Evolutionary conservation across 2,797 vertebrate species (phyloP).

Genomic region (Paedocypris micromegethes): DNA sequence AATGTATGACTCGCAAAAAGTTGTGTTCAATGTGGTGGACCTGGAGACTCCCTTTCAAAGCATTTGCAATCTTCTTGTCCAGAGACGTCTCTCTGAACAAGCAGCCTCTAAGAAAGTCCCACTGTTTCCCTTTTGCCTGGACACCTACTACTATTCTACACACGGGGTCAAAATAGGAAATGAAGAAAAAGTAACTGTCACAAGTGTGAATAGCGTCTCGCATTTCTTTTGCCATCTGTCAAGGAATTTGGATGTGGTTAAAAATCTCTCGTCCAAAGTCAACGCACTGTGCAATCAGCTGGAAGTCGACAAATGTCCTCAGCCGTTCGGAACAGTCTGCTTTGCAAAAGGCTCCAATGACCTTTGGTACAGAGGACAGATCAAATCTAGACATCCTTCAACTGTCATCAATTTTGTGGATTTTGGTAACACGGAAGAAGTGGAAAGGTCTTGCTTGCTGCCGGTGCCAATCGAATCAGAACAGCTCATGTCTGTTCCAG

Average conservation of each 20-base stretch:
- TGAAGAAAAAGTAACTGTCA: slow-evolving; percentile 80
- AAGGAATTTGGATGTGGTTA: slow-evolving; percentile 67
- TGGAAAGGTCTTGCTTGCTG: slow-evolving; percentile 70
- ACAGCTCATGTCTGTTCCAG: slow-evolving; percentile 79
- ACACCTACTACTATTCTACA: slow-evolving; percentile 84
- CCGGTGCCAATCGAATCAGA: slow-evolving; percentile 76
- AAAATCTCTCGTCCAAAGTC: slow-evolving; percentile 68
- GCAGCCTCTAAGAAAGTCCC: slow-evolving; percentile 59
- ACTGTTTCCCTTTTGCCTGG: slow-evolving; percentile 66
- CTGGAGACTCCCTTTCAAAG: slow-evolving; percentile 88
- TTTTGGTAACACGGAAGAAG: slow-evolving; percentile 79
- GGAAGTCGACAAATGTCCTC: slow-evolving; percentile 52
- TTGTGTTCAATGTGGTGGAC: slow-evolving; percentile 82
- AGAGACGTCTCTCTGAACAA: slow-evolving; percentile 62
- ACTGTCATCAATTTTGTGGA: slow-evolving; percentile 86
- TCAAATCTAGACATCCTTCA: slow-evolving; percentile 63
- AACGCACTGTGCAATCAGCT: slow-evolving; percentile 60
- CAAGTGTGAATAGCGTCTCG: slow-evolving; percentile 67
- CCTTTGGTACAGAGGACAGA: slow-evolving; percentile 84
- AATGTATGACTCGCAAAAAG: slow-evolving; percentile 70
- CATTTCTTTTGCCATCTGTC: slow-evolving; percentile 86
- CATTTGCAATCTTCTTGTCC: slow-evolving; percentile 70
- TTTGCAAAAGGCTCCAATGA: slow-evolving; percentile 85
- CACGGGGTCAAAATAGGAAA: slow-evolving; percentile 83
- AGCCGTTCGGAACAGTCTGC: slow-evolving; percentile 70